These are phyloP conservation scores for Nomada hirtipes DNA, from an alignment of 2,888 invertebrate genomes.

Conservation along the genomic window DNA sequence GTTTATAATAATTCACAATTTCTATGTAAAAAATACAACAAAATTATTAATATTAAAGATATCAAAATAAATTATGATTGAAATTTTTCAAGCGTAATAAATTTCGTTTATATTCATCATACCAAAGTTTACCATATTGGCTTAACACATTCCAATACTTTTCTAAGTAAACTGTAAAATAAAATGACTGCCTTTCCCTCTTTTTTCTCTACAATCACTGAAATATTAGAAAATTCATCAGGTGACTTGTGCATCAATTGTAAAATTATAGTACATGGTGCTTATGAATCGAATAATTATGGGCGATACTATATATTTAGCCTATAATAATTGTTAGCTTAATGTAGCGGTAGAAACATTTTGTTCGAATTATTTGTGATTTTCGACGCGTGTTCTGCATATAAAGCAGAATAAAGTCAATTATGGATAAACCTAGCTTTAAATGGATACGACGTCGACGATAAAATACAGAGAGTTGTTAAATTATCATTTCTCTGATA, in stretches of 20 bases:
- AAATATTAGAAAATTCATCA: not conserved
- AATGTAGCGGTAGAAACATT: slow-evolving; percentile 5
- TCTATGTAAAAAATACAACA: too few relatives aligned
- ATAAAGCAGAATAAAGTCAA: slow-evolving; percentile 57
- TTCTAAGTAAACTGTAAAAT: not conserved
- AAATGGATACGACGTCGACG: slow-evolving; percentile 6
- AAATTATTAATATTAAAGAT: too few relatives aligned
- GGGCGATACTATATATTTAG: slow-evolving; percentile 21
- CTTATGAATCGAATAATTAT: not conserved
- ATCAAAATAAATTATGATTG: too few relatives aligned
- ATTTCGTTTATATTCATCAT: too few relatives aligned
- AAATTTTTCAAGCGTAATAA: too few relatives aligned
- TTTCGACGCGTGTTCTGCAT: slow-evolving; percentile 52
- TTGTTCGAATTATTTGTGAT: slow-evolving; percentile 40
- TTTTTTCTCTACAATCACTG: too few relatives aligned
- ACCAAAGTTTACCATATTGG: not conserved
- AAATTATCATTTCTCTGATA: slow-evolving; percentile 13
- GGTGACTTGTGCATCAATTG: not conserved
- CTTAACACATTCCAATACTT: not conserved
- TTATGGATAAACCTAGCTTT: slow-evolving; percentile 10
- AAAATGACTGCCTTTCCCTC: too few relatives aligned
- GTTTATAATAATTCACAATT: too few relatives aligned
- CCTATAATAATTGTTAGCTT: slow-evolving; percentile 27
- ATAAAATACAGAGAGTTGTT: slow-evolving; percentile 18
- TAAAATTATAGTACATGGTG: not conserved